These are phyloP conservation scores for Tetraneura akinire DNA, from an alignment of 1,140 invertebrate species.

Conservation along the genomic window DNA sequence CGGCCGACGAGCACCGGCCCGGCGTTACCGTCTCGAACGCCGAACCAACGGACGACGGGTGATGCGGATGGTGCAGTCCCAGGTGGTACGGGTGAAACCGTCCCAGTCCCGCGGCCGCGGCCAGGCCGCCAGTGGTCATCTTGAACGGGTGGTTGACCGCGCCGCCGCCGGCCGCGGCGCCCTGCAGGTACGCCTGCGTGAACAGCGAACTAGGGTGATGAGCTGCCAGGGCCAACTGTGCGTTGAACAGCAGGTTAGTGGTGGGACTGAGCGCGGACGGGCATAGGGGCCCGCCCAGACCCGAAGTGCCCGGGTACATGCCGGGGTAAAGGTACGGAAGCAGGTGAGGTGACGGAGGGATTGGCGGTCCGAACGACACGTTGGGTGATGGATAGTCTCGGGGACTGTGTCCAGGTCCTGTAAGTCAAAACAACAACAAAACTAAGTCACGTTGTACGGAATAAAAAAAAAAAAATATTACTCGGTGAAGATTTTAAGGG, in stretches of 20 bases:
- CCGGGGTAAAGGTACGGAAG: slow-evolving; percentile 84
- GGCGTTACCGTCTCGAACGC: slow-evolving; percentile 85
- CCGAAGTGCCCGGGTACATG: slow-evolving; percentile 67
- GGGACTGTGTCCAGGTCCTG: slow-evolving; percentile 59
- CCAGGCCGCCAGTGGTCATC: slow-evolving; percentile 55
- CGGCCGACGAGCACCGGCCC: slow-evolving; percentile 58
- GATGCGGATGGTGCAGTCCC: slow-evolving; percentile 24
- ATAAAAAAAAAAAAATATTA: too few species aligned
- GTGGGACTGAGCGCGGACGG: slow-evolving; percentile 60
- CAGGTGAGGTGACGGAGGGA: slow-evolving; percentile 78
- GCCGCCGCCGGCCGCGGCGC: slow-evolving; percentile 61
- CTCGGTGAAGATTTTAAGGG: too few species aligned
- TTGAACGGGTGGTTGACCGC: slow-evolving; percentile 61
- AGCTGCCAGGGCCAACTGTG: slow-evolving; percentile 75
- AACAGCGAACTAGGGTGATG: slow-evolving; percentile 73
- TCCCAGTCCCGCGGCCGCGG: slow-evolving; percentile 58
- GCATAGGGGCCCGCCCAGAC: slow-evolving; percentile 66
- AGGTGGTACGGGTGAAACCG: slow-evolving; percentile 57
- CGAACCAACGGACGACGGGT: slow-evolving; percentile 68
- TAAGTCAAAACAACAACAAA: background rate
- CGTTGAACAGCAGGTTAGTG: slow-evolving; percentile 80
- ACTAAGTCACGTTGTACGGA: too few species aligned
- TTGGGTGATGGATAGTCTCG: slow-evolving; percentile 76
- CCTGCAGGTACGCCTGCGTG: slow-evolving; percentile 64
- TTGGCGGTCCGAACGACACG: slow-evolving; percentile 83